Conservation (phyloP, 1,140 invertebrate genomes). For the Drosophila trapezifrons region DNA sequence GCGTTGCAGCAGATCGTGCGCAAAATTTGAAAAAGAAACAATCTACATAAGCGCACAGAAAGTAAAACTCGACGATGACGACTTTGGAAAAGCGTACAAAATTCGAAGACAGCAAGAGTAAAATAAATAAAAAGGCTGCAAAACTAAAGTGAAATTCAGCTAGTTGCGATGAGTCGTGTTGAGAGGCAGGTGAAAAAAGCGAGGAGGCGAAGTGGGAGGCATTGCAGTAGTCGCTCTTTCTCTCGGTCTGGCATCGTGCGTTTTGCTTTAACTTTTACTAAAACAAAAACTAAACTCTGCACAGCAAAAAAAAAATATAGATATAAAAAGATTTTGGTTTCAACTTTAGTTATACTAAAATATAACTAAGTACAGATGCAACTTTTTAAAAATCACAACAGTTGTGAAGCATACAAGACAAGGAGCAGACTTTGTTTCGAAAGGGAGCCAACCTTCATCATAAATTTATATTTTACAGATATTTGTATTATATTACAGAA, state of each 20-base stretch:
- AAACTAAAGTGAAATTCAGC: constrained; percentile 77
- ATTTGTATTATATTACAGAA: no score
- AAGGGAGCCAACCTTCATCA: background rate
- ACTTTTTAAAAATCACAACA: no score
- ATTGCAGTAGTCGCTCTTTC: constrained; percentile 40
- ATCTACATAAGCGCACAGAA: constrained; percentile 58
- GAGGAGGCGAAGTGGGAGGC: constrained; percentile 19
- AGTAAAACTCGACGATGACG: constrained; percentile 69
- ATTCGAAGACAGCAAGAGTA: constrained; percentile 67
- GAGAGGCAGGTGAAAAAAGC: constrained; percentile 41
- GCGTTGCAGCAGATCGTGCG: constrained; percentile 80
- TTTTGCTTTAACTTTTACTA: constrained; percentile 75
- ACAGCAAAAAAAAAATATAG: background rate
- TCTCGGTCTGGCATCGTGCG: constrained; percentile 40
- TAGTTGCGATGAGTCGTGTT: constrained; percentile 40
- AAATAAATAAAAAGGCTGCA: constrained; percentile 72
- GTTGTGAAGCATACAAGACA: no score
- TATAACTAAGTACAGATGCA: background rate
- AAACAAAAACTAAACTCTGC: constrained; percentile 53
- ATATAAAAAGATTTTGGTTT: background rate
- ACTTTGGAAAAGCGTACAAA: constrained; percentile 80
- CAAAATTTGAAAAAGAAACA: constrained; percentile 78
- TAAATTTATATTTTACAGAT: no score
- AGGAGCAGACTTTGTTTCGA: no score
- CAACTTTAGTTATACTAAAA: background rate